Percentiles rank a stretch among this genome's conserved stretches.
Conservation (phyloP, 2,888 invertebrate species). For the Entomobrya multifasciata region DNA sequence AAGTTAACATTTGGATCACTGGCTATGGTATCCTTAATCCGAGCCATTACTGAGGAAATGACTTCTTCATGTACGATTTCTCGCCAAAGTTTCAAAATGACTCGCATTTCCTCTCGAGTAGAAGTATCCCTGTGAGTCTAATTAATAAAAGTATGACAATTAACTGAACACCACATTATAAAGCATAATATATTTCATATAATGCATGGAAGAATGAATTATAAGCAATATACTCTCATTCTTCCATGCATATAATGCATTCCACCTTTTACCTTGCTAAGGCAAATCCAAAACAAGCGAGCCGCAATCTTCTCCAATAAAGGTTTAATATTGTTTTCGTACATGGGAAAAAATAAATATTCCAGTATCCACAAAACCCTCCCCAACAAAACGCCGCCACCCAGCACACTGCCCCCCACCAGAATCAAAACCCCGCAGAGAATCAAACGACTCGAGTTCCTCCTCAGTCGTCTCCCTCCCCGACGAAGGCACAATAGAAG, state of each 20-base stretch:
- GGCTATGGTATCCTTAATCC: no score
- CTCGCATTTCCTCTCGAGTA: slow-evolving; percentile 9
- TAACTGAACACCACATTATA: no score
- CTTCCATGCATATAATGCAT: no score
- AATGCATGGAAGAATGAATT: no score
- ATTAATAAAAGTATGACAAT: no score
- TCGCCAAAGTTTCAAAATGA: slow-evolving; percentile 2
- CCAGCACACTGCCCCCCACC: neutral
- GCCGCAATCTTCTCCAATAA: neutral
- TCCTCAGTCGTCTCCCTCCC: slow-evolving; percentile 81
- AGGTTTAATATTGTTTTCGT: no score
- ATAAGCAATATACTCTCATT: no score
- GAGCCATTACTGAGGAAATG: no score
- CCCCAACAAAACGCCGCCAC: slow-evolving; percentile 30
- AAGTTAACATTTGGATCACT: no score
- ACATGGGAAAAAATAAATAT: neutral
- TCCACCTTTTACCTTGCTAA: neutral
- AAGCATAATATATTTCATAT: no score
- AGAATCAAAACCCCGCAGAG: neutral
- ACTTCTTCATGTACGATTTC: neutral
- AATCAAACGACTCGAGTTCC: neutral
- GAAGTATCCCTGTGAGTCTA: neutral
- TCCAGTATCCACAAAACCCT: slow-evolving; percentile 8
- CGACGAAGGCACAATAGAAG: slow-evolving; percentile 88
- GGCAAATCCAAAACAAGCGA: neutral